These are phyloP conservation scores for Notoglanidium macrostoma DNA, from an alignment of 2,797 vertebrate species.

Conservation along the genomic window DNA sequence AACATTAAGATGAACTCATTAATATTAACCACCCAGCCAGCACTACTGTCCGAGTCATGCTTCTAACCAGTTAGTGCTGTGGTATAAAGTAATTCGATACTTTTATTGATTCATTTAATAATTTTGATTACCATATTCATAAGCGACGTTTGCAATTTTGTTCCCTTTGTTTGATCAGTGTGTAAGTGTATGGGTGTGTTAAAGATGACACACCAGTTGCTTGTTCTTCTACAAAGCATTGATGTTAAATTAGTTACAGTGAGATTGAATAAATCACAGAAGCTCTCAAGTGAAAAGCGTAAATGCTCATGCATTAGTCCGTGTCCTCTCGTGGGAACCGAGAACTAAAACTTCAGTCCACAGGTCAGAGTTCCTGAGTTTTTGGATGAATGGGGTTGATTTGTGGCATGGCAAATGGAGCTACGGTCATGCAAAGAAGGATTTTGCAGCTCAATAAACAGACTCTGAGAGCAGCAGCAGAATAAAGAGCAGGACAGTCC, in stretches of 20 bases:
- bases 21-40: neutral
- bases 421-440: conserved; percentile 45
- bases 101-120: too few relatives aligned
- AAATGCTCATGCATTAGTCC: conserved; percentile 45
- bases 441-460: conserved; percentile 43
- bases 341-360: neutral
- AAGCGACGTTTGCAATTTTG: neutral
- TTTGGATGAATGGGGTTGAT: conserved; percentile 35
- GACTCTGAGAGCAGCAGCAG: conserved; percentile 12
- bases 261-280: conserved; percentile 43
- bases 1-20: neutral
- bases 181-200: neutral
- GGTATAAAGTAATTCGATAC: neutral
- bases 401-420: conserved; percentile 41
- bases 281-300: conserved; percentile 38
- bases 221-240: neutral
- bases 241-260: conserved; percentile 38
- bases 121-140: neutral
- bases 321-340: conserved; percentile 8
- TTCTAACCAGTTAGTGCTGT: neutral
- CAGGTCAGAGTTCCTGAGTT: conserved; percentile 26
- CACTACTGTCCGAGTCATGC: neutral
- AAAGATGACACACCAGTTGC: neutral
- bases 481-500: conserved; percentile 9
- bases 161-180: neutral